Base-by-base conservation (phyloP, 2,113 vertebrate species). In the Casuarius casuarius region DNA sequence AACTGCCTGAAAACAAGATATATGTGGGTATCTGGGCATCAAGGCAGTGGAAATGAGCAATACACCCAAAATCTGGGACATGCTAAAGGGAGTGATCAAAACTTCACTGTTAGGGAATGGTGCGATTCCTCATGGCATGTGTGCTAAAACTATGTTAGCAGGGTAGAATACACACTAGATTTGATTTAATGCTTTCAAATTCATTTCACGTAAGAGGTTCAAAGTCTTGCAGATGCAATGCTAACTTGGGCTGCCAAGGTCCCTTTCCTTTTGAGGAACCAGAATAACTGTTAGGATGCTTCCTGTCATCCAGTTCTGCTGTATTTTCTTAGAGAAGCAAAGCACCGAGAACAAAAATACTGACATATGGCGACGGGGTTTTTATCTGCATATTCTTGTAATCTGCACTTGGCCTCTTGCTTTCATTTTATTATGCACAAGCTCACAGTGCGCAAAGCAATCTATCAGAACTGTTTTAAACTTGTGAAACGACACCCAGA, bases 301-400 rank as follows among this genome's bases (percentile, higher is more conserved):
- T 87, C 84, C 84, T 40, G 65, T 79, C 84, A 73, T 61, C 89
- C 63, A 56, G 20, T 78, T 95, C n/a, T 82, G 42, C 65, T 84
- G 38, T 48, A 75, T 90, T 95, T 90, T 75, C 76, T 94, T 75
- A 86, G 38, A 81, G 83, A 82, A 93, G 28, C 48, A 38, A 88
- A 66, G 20, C 29, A 61, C 49, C 70, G 94, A 46, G 44, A 79
- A 80, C n/a, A 80, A 82, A 79, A 91, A 92, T 3, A 71, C 19
- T 35, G 28, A 83, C 83, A 89, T 86, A 81, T 44, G 48, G 68
- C n/a, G 74, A 86, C 46, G 63, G 20, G n/a, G 48, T 51, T 87
- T 90, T 87, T 78, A 91, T 72, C 83, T 79, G 52, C 29, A 19
- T 61, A 68, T 40, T 79, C 73, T 48, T 81, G 42, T 65, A 92